phyloP scores from a whole-genome alignment of 2,113 vertebrate species.

The Alligator sinensis region DNA sequence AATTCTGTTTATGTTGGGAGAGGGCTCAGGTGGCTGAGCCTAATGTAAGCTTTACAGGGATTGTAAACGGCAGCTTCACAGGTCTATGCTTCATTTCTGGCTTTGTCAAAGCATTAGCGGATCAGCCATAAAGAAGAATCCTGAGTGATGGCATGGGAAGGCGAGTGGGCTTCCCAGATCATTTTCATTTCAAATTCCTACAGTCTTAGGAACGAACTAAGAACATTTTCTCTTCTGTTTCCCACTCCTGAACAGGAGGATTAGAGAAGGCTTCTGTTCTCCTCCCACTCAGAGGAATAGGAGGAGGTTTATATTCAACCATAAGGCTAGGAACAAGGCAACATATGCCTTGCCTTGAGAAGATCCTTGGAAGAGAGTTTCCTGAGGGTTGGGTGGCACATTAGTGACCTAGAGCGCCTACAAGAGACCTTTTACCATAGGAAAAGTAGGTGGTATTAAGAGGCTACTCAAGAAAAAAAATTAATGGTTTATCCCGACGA shows the following conservation, averaged over 20 bases:
- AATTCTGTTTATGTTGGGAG: constrained; percentile 75
- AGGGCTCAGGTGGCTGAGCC: constrained; percentile 68
- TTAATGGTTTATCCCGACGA: too few relatives aligned
- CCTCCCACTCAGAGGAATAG: background rate
- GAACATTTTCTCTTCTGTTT: constrained; percentile 1
- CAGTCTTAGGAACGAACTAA: constrained; percentile 40
- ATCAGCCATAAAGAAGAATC: constrained; percentile 37
- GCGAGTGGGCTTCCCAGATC: constrained; percentile 48
- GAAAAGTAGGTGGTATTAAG: constrained; percentile 2
- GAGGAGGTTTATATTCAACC: background rate
- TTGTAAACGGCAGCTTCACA: constrained; percentile 72
- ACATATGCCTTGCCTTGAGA: background rate
- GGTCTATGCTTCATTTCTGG: constrained; percentile 52
- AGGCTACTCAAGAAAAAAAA: constrained; percentile 28
- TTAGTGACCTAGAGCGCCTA: constrained; percentile 51
- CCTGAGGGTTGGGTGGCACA: constrained; percentile 29
- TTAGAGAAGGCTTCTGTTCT: background rate
- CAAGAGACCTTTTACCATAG: background rate
- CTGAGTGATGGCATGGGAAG: constrained; percentile 38
- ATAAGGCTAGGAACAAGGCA: constrained; percentile 42
- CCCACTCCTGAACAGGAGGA: background rate
- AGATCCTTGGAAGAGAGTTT: constrained; percentile 21
- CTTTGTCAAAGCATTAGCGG: constrained; percentile 61
- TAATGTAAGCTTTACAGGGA: constrained; percentile 66
- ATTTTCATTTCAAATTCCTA: constrained; percentile 40